Conservation (phyloP, 2,797 vertebrate genomes). For the Harpagifer antarcticus region DNA sequence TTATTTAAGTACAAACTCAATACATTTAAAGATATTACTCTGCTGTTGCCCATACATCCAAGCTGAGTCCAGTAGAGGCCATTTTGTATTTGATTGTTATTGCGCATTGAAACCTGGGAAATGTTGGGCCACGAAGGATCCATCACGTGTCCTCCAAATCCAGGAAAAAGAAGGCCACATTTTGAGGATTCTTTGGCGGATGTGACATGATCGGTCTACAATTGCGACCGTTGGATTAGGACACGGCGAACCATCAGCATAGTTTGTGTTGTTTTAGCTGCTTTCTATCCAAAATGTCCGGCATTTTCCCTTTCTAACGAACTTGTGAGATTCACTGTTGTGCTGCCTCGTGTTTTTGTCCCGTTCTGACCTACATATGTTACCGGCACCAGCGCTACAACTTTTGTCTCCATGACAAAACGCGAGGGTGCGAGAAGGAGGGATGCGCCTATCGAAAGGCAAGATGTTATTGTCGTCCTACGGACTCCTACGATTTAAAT, state of each 20-base stretch:
- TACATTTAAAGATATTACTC: no score
- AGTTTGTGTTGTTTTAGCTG: conserved; percentile 20
- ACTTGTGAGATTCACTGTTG: conserved; percentile 11
- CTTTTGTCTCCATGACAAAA: conserved; percentile 85
- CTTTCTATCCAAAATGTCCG: conserved; percentile 51
- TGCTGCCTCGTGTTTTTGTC: conserved; percentile 57
- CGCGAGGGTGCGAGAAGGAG: conserved; percentile 60
- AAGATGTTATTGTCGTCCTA: conserved; percentile 52
- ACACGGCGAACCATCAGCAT: conserved; percentile 23
- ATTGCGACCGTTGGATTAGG: no score
- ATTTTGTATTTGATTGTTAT: no score
- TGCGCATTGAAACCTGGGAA: no score
- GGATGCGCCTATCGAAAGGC: conserved; percentile 57
- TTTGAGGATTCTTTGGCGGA: no score
- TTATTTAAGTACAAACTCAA: no score
- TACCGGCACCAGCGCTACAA: conserved; percentile 73
- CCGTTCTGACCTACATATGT: conserved; percentile 78
- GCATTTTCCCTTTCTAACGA: conserved; percentile 30
- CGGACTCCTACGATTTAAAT: conserved; percentile 15
- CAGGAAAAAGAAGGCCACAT: no score
- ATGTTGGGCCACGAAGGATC: no score
- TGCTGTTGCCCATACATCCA: no score
- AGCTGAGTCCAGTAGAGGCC: no score
- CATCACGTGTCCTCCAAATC: no score
- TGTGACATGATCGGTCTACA: no score